These are phyloP conservation scores for Ursus arctos DNA, from an alignment of 2,113 vertebrate genomes.

Conservation along the genomic window DNA sequence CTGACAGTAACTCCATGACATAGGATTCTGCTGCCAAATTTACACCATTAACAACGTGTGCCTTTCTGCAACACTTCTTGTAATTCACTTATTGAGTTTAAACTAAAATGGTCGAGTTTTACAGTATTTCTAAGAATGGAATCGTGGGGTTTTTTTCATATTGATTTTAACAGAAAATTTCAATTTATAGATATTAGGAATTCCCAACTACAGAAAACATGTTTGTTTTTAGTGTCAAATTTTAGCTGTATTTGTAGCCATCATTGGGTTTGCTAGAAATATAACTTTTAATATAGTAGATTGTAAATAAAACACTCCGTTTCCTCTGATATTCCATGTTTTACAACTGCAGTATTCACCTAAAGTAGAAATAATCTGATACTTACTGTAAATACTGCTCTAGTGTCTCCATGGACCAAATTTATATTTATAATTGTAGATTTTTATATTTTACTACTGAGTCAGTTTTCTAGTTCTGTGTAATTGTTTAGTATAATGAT, in stretches of 20 bases:
- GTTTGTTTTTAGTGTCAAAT: slow-evolving; percentile 87
- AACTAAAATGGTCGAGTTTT: slow-evolving; percentile 91
- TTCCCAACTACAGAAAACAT: slow-evolving; percentile 70
- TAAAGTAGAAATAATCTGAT: slow-evolving; percentile 90
- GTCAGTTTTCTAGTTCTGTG: slow-evolving; percentile 95
- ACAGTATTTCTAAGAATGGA: slow-evolving; percentile 89
- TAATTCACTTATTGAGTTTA: slow-evolving; percentile 89
- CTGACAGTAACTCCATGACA: slow-evolving; percentile 74
- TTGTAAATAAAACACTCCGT: slow-evolving; percentile 91
- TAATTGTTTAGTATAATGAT: slow-evolving; percentile 91
- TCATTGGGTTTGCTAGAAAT: slow-evolving; percentile 88
- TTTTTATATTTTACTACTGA: slow-evolving; percentile 98
- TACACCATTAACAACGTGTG: slow-evolving; percentile 92
- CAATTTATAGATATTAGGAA: slow-evolving; percentile 91
- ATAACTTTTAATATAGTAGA: slow-evolving; percentile 89
- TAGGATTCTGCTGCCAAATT: slow-evolving; percentile 85
- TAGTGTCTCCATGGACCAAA: slow-evolving; percentile 97
- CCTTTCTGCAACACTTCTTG: slow-evolving; percentile 92
- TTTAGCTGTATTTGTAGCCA: slow-evolving; percentile 91
- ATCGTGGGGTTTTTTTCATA: slow-evolving; percentile 87
- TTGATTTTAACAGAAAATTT: slow-evolving; percentile 89
- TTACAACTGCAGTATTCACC: slow-evolving; percentile 87
- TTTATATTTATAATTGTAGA: slow-evolving; percentile 99
- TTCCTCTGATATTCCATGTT: slow-evolving; percentile 86
- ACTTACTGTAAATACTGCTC: slow-evolving; percentile 96